Percentiles rank a stretch among this genome's conserved stretches.
phyloP scores from a whole-genome alignment of 2,888 invertebrate species.

The Drosophila basisetae region DNA sequence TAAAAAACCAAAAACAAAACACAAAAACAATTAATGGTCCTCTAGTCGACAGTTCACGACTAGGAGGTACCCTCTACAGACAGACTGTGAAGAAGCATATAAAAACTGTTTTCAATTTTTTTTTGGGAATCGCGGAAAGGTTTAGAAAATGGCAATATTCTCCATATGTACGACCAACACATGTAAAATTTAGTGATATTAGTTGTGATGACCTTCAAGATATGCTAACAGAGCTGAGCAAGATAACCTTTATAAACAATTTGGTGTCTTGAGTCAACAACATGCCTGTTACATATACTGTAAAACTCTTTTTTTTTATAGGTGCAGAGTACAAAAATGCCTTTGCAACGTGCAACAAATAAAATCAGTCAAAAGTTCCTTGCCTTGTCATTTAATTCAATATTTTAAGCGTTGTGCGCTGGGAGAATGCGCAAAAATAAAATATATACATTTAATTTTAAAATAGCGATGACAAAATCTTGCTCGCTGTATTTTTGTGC shows the following conservation, averaged over 20 bases:
- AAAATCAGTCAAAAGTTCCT: constrained; percentile 40
- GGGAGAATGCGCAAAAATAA: constrained; percentile 42
- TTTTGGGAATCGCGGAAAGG: neutral
- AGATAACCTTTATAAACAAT: neutral
- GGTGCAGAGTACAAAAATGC: neutral
- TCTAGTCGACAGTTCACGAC: neutral
- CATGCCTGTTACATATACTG: neutral
- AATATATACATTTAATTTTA: constrained; percentile 66
- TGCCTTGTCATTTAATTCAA: constrained; percentile 66
- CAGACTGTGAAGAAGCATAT: neutral
- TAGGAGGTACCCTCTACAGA: neutral
- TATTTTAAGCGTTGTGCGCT: constrained; percentile 51
- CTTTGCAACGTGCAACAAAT: constrained; percentile 45
- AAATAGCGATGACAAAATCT: constrained; percentile 84
- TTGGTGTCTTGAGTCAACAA: neutral
- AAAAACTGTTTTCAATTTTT: neutral
- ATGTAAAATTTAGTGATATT: neutral
- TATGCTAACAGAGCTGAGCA: neutral
- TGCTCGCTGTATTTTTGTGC: constrained; percentile 48
- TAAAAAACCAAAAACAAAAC: neutral
- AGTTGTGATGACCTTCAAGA: neutral
- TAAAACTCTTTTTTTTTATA: neutral
- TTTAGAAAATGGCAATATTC: neutral
- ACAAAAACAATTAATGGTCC: neutral
- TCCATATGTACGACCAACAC: neutral